Conservation (phyloP, 2,888 invertebrate species). For the Idaea biselata region DNA sequence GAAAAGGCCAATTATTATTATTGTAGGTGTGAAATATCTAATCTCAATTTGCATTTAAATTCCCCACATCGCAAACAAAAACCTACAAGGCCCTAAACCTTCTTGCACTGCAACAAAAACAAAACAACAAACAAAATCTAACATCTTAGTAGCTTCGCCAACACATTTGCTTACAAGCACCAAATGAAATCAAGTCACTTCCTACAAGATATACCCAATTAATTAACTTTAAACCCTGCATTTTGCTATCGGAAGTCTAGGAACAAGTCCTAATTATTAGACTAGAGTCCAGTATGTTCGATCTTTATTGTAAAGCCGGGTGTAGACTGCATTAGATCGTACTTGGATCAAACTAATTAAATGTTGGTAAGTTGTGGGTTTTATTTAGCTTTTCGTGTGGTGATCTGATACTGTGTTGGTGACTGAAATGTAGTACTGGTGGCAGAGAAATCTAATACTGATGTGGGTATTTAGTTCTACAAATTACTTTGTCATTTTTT, state of each 20-base stretch:
- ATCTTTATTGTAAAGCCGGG: constrained; percentile 68
- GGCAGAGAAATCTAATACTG: constrained; percentile 2
- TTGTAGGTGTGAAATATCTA: neutral
- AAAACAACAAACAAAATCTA: constrained; percentile 17
- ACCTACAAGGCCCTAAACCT: neutral
- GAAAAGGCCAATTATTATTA: too few species aligned
- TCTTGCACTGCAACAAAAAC: constrained; percentile 4
- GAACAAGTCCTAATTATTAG: constrained; percentile 73
- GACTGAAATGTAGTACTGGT: constrained; percentile 13
- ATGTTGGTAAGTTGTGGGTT: constrained; percentile 42
- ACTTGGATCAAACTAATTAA: constrained; percentile 76
- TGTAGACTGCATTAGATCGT: constrained; percentile 54
- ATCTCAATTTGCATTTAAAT: neutral
- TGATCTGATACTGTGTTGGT: constrained; percentile 60
- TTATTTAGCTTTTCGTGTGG: constrained; percentile 75
- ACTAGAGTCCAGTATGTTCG: constrained; percentile 67
- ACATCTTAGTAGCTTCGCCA: constrained; percentile 11
- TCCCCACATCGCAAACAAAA: neutral
- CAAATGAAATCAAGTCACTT: constrained; percentile 32
- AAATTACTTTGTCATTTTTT: too few species aligned
- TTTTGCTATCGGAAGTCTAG: constrained; percentile 59
- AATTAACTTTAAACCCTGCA: constrained; percentile 55
- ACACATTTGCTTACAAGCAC: neutral
- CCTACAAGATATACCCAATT: constrained; percentile 65
- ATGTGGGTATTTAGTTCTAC: too few species aligned